Evolutionary conservation across 2,113 vertebrate species (phyloP).

Genomic region (Glaucomys volans): DNA sequence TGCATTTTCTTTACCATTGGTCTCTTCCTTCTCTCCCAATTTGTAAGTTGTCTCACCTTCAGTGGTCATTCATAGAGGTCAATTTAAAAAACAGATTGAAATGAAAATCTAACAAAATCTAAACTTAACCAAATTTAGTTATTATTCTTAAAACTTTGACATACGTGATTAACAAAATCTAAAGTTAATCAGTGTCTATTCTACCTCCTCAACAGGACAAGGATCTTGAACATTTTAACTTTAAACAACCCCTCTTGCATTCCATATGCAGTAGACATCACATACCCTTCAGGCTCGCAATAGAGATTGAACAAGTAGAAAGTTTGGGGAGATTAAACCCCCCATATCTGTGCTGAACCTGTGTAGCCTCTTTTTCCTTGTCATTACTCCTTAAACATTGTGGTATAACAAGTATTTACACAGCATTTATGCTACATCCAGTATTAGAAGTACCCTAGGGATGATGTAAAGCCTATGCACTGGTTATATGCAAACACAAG

Average conservation of each 20-base stretch:
- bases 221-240: background rate
- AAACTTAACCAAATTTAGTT: background rate
- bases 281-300: background rate
- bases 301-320: background rate
- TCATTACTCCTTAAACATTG: background rate
- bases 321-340: background rate
- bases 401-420: background rate
- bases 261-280: background rate
- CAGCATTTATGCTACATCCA: background rate
- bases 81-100: background rate
- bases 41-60: background rate
- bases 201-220: background rate
- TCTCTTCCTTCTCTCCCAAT: background rate
- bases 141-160: background rate
- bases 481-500: background rate
- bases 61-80: background rate
- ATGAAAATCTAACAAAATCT: background rate
- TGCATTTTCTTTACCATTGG: background rate
- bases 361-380: background rate
- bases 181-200: conserved; percentile 11
- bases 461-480: background rate
- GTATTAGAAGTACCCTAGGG: background rate
- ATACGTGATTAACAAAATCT: conserved; percentile 32
- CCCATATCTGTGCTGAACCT: background rate
- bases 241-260: background rate